Evolutionary conservation across 2,888 invertebrate species (phyloP), one percentile per base, ranked within the genome.

Genomic region (Slavum lentiscoides): DNA sequence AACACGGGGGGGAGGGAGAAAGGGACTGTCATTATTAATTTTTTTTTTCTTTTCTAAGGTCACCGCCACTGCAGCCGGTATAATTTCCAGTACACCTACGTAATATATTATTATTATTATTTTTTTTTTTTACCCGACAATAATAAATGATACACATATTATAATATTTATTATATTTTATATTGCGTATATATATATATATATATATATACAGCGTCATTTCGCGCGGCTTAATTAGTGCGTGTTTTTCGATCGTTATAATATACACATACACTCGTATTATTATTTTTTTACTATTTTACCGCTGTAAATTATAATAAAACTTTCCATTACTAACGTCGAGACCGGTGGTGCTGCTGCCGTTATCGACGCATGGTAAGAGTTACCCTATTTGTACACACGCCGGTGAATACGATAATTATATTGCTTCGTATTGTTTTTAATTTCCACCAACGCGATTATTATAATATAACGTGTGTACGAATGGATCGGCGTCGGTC

Each of bases 221-320:
- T 74, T 55, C 37, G 39, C 75, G 67, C 58, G 58, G 67, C 58
- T 75, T 67, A 75, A 75, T 75, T 67, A 75, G 75, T 75, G 75
- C 75, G 67, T 75, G 75, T 59, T 58, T 58, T 43, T 66, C 75
- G 58, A 75, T 67, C 75, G 75, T 75, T 75, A 74, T 53, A 62
- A 58, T 39, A 66, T 53, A 17, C 30, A 13, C 49, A 8, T n/a
- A 30, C 19, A n/a, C 30, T 15, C 19, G 21, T n/a, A 19, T n/a
- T 74, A 43, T 23, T 53, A 74, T 74, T 64, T 64, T 43, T 43
- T 43, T 43, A 43, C 43, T 53, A 19, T 62, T 74, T 30, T 30
- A 53, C 74, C 43, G 23, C 21, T 8, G 21, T 37, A n/a, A n/a
- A 30, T 30, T 21, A 15, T 43, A 43, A n/a, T 66, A 66, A 7